These are phyloP conservation scores for Trissonchulus sp. DNA, from an alignment of 2,888 invertebrate species.

Conservation along the genomic window DNA sequence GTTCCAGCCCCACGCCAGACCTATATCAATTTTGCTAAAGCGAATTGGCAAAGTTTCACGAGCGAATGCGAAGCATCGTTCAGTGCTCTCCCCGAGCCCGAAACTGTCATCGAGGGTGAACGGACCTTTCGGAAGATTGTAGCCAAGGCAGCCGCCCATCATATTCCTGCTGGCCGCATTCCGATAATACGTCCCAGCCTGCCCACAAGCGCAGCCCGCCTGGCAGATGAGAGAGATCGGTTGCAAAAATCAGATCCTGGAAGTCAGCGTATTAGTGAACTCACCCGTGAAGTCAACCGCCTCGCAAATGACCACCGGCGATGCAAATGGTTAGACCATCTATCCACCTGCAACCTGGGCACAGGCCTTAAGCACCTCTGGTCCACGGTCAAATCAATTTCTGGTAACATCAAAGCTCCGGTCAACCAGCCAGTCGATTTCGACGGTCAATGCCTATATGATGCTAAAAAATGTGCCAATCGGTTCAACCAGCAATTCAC, in stretches of 20 bases:
- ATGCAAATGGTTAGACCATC: not conserved
- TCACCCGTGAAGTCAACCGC: not conserved
- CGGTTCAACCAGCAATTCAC: too few relatives aligned
- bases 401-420: too few relatives aligned
- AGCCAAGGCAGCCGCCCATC: not conserved
- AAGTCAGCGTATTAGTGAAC: not conserved
- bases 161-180: conserved; percentile 4
- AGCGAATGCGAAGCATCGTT: not conserved
- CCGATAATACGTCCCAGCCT: not conserved
- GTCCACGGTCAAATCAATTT: too few relatives aligned
- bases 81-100: not conserved
- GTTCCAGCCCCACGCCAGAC: not conserved
- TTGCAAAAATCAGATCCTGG: not conserved
- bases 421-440: too few relatives aligned
- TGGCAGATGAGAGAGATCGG: not conserved
- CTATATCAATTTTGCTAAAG: conserved; percentile 9
- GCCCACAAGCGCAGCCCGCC: not conserved
- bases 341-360: too few relatives aligned
- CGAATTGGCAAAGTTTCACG: conserved; percentile 9
- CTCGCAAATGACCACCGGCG: not conserved
- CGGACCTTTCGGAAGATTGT: not conserved
- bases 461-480: too few relatives aligned
- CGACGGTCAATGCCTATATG: too few relatives aligned
- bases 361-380: too few relatives aligned
- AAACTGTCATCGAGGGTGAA: not conserved